Percentiles rank a stretch among this genome's conserved stretches.
Conservation (phyloP, 2,888 invertebrate genomes). For the Scaptodrosophila latifasciaeformis region DNA sequence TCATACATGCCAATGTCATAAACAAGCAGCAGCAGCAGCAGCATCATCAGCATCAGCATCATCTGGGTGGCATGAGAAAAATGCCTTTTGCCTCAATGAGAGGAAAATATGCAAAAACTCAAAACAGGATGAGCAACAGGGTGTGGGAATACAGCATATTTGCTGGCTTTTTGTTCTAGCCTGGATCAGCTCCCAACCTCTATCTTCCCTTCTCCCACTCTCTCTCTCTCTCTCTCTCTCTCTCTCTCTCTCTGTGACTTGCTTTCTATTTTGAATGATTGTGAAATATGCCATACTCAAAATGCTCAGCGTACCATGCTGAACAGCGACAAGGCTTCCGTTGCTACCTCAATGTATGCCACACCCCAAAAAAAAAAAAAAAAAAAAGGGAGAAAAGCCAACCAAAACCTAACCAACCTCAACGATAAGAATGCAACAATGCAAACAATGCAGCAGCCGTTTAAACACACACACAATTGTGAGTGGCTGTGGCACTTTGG, state of each 20-base stretch:
- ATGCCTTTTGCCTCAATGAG: too few species aligned
- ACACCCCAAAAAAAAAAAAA: too few species aligned
- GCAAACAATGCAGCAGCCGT: slow-evolving; percentile 48
- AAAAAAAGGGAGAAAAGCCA: too few species aligned
- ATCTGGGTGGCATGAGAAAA: slow-evolving; percentile 18
- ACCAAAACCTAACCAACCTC: too few species aligned
- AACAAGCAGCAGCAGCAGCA: slow-evolving; percentile 33
- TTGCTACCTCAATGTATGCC: too few species aligned
- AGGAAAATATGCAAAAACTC: slow-evolving; percentile 42
- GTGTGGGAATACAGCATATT: too few species aligned
- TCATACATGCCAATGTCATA: slow-evolving; percentile 53
- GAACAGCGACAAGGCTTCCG: neutral
- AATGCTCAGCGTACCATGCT: slow-evolving; percentile 45
- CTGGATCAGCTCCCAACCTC: neutral
- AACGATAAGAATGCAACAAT: too few species aligned
- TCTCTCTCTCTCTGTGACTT: slow-evolving; percentile 12
- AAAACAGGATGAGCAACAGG: slow-evolving; percentile 12
- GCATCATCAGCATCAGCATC: neutral
- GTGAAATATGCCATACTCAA: slow-evolving; percentile 45
- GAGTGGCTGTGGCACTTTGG: too few species aligned
- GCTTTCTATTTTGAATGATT: slow-evolving; percentile 18
- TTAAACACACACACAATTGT: slow-evolving; percentile 21
- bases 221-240: neutral
- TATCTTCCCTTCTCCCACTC: too few species aligned
- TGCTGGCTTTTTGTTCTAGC: too few species aligned